Percentiles rank a stretch among this genome's conserved stretches.
Evolutionary conservation across 2,113 vertebrate species (phyloP).

Genomic region (Sapayoa aenigma): DNA sequence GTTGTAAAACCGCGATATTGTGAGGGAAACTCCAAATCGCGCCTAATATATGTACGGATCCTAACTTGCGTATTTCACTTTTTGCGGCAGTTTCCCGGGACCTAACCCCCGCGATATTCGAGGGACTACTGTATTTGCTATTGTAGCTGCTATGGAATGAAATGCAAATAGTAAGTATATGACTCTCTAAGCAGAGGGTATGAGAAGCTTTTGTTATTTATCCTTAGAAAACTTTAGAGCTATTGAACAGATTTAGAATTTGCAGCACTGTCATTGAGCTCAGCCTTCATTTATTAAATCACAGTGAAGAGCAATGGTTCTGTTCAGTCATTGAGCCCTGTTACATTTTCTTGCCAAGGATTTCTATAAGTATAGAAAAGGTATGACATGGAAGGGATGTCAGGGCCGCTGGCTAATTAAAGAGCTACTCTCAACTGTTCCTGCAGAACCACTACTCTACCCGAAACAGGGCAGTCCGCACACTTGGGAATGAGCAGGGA

Average conservation of each 20-base stretch:
- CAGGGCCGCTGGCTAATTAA: background rate
- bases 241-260: slow-evolving; percentile 1
- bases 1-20: too few relatives aligned
- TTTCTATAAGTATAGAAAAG: background rate
- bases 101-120: too few relatives aligned
- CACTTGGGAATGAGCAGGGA: background rate
- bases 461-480: background rate
- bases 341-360: background rate
- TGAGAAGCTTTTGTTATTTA: slow-evolving; percentile 6
- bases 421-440: background rate
- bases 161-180: slow-evolving; percentile 2
- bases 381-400: background rate
- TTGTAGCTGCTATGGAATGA: slow-evolving; percentile 18
- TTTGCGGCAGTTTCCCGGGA: too few relatives aligned
- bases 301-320: background rate
- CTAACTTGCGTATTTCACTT: too few relatives aligned
- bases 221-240: background rate
- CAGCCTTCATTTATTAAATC: background rate
- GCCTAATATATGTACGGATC: too few relatives aligned
- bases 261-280: background rate
- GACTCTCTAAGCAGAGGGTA: background rate
- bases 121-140: too few relatives aligned
- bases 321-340: background rate
- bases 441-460: background rate
- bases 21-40: too few relatives aligned